phyloP scores from a whole-genome alignment of 2,797 vertebrate species.

The Lutjanus campechanus region DNA sequence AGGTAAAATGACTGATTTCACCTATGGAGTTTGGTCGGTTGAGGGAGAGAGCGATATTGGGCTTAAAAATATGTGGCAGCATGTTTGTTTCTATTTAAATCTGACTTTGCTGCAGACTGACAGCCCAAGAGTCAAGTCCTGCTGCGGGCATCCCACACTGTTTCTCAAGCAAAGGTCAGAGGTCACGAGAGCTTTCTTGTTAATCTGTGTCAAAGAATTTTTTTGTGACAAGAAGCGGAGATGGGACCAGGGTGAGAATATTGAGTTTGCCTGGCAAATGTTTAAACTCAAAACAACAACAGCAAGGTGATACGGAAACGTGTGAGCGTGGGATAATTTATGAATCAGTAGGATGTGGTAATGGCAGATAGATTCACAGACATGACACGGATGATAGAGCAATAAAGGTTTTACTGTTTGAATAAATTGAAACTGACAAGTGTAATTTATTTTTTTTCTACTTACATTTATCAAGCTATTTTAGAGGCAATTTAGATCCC shows the following conservation, averaged over 20 bases:
- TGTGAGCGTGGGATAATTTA: conserved; percentile 39
- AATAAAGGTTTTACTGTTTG: conserved; percentile 64
- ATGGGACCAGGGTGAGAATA: background rate
- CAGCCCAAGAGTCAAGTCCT: conserved; percentile 36
- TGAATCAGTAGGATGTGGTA: conserved; percentile 51
- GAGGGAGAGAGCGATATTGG: too few relatives aligned
- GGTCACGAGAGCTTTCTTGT: conserved; percentile 23
- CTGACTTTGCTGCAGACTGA: conserved; percentile 37
- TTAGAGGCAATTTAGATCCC: conserved; percentile 68
- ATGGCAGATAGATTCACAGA: conserved; percentile 58
- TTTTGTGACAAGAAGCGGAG: conserved; percentile 18
- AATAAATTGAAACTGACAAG: conserved; percentile 74
- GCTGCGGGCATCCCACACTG: conserved; percentile 33
- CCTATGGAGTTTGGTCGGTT: too few relatives aligned
- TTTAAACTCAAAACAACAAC: background rate
- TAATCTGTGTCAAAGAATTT: conserved; percentile 14
- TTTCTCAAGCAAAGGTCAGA: conserved; percentile 48
- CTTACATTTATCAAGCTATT: conserved; percentile 70
- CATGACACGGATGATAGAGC: conserved; percentile 63
- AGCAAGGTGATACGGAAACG: conserved; percentile 22
- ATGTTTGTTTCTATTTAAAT: conserved; percentile 28
- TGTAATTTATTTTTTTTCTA: conserved; percentile 60
- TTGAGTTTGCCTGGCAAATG: too few relatives aligned
- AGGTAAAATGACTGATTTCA: too few relatives aligned
- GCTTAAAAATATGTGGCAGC: conserved; percentile 12